Base-by-base conservation (phyloP, 2,797 vertebrate species). In the Siniperca scherzeri region DNA sequence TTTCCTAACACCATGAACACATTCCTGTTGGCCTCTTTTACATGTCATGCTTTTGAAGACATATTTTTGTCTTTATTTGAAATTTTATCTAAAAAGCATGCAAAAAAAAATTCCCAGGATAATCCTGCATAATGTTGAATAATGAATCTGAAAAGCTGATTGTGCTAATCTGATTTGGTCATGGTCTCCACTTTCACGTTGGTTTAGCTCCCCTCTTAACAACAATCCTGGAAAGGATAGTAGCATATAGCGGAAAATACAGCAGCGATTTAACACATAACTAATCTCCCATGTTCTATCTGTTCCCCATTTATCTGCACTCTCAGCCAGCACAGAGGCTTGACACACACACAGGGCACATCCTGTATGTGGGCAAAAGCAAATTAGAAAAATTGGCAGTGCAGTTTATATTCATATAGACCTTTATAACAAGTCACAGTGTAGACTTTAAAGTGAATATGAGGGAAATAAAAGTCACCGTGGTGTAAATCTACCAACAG, bases 141-240 rank as follows among this genome's bases (percentile, higher is more conserved):
- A 85, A 87, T 62, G 48, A 86, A 79, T 78, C 12, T 65, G 25
- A 74, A 81, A 85, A 78, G 77, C 56, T 82, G 86, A 90, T 88
- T 81, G 85, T 72, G 70, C 40, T 74, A 83, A 88, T 88, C 70
- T 71, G 78, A 88, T 93, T 77, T 79, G 44, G 67, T 85, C 73
- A 85, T 25, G 9, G 81, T 86, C 52, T 86, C 69, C 78, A 78
- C 78, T 89, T 85, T 83, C 74, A 86, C 69, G 62, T 64, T 75
- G 70, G 53, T 89, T 89, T 76, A 85, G 83, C 77, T 80, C 69
- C 25, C 22, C 52, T 81, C 72, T 85, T 69, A 69, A 70, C 60
- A 33, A 38, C 82, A 88, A 89, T 89, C 76, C 84, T 70, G 64
- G 68, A 68, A 73, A 84, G 8, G 61, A 82, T 50, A 80, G 72